Evolutionary conservation across 2,797 vertebrate species (phyloP), one percentile per base, ranked within the genome.

Genomic region (Coracias cyanogaster): DNA sequence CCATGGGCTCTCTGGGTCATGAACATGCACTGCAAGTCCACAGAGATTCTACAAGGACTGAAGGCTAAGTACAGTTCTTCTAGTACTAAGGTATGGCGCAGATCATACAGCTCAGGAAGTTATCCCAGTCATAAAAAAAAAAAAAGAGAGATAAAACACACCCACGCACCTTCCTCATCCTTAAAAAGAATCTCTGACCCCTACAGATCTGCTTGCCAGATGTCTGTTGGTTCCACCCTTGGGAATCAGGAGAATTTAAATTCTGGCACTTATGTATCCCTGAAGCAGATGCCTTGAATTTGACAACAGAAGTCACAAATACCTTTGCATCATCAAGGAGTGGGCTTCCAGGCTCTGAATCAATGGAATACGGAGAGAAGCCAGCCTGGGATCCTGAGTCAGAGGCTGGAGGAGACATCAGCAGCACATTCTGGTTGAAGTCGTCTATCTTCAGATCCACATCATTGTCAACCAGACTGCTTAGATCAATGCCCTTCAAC

Each of bases 381-480:
- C 99, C 99, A 37, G 98, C 98, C 66, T 99, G 99, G 46, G 99
- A 99, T 21, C 99, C 99, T 0, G 99, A 99, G 94, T 99, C 99
- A 3, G 99, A 99, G 9, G 99, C 98, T 4, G 99, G 99, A 58
- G 99, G 99, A 33, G 99, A 99, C 99, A 99, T 99, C 97, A 99
- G 98, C 86, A 99, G 98, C 71, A 99, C 97, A 8, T 99, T 99
- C 87, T 99, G 98, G 94, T 99, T 99, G 82, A 99, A 98, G 60
- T 99, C 99, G 41, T 99, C 99, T 3, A 99, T 98, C 96, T 99
- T 98, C 96, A 99, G 96, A 8, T 98, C 98, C 67, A 98, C 93
- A 7, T 98, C 98, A 0, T 28, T 98, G 95, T 98, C 98, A 95
- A 98, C 97, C 77, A 98, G 97, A 89, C 98, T 98, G 94, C 98